Conservation (phyloP, 2,888 invertebrate species). For the Himalopsyche japonica region DNA sequence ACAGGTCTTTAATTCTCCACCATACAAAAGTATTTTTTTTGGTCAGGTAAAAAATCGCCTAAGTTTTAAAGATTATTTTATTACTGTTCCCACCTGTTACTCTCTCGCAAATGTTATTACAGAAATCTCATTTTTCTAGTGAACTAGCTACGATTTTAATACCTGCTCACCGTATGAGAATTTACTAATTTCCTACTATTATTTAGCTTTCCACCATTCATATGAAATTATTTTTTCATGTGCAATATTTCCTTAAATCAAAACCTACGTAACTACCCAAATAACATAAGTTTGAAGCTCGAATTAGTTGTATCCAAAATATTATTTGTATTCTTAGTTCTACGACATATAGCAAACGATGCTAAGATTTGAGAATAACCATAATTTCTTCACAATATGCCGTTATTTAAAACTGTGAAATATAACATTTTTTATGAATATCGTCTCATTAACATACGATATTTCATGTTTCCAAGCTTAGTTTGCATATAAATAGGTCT, state of each 20-base stretch:
- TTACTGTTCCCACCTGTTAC: background rate
- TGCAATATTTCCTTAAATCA: too few relatives aligned
- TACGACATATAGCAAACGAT: background rate
- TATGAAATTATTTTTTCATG: too few relatives aligned
- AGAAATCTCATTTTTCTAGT: background rate
- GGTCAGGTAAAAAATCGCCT: background rate
- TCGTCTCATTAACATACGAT: background rate
- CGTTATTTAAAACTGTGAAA: background rate
- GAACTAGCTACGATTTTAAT: too few relatives aligned
- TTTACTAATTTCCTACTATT: too few relatives aligned
- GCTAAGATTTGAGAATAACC: background rate
- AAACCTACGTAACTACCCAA: too few relatives aligned
- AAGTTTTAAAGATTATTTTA: background rate
- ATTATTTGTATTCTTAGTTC: too few relatives aligned
- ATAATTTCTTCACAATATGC: background rate
- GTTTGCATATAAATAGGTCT: slow-evolving; percentile 3
- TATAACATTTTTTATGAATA: background rate
- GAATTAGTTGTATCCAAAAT: too few relatives aligned
- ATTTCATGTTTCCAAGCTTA: background rate
- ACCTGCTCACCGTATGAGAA: too few relatives aligned
- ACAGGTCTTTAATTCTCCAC: background rate
- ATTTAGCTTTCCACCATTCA: too few relatives aligned
- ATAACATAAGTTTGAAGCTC: too few relatives aligned
- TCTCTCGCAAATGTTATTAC: background rate
- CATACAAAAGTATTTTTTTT: background rate